Evolutionary conservation across 2,113 vertebrate genomes (phyloP), one percentile per base, ranked within the genome.

Genomic region (Amblyornis subalaris): DNA sequence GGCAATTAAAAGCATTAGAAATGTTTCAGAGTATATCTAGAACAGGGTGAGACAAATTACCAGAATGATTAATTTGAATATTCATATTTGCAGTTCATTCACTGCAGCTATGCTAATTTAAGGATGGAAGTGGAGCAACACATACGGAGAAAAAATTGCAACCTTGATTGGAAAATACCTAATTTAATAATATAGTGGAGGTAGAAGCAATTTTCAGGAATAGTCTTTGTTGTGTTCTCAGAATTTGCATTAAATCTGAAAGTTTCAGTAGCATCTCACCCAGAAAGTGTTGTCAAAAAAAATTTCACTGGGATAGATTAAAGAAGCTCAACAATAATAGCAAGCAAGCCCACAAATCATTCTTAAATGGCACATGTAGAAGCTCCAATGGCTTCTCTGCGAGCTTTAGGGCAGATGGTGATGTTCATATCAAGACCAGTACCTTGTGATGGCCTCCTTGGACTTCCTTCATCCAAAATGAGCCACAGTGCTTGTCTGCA

Each of bases 371-470:
- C 72, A 53, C 75, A 78, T 4, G 45, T 38, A 75, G 65, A 66
- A 89, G 9, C 21, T 79, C 19, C 38, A 36, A 36, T 47, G 21
- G 33, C 26, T 95, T 84, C 45, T 50, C 18, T 4, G 0, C 72
- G 77, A 23, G 22, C 53, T 96, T 93, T 76, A 92, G 94, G 40
- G 14, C 75, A 96, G 85, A 85, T 62, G 72, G 82, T 96, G 73
- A 80, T 25, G 29, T 93, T 36, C 57, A 93, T 64, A 94, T 76
- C 93, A 96, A 95, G 72, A 77, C 67, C 79, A 82, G 96, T 98
- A 99, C 99, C 98, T 99, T 98, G 84, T 79, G 82, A 61, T 93
- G 85, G 54, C 76, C 94, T 95, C 80, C 97, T 91, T 91, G 86
- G 64, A 96, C 96, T 96, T 97, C 96, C 97, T 98, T 98, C 60